Evolutionary conservation across 1,140 invertebrate species (phyloP), one percentile per base, ranked within the genome.

Genomic region (Leptopilina boulardi): DNA sequence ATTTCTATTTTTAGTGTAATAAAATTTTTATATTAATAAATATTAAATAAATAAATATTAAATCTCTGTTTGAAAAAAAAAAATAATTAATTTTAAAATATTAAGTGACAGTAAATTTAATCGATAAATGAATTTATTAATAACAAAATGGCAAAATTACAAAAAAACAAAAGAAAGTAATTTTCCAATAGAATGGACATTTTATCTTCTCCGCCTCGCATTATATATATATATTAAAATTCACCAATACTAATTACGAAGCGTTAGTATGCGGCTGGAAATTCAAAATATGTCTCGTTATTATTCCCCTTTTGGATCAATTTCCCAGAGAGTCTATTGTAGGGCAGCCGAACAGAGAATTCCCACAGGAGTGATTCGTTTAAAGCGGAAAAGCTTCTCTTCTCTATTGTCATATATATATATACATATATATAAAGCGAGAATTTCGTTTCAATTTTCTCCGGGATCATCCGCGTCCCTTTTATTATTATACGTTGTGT

Each of bases 301-400:
- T 66, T 66, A 66, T 26, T 66, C 44, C 15, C 10, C 21, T 23
- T 66, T 30, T 15, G 56, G 56, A 66, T 66, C 56, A 66, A 66
- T 66, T 21, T 66, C 19, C 19, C 5, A 15, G 56, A 19, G 30
- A 47, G 15, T 66, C 56, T 66, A 66, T 66, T 66, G 23, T 30
- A 30, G 56, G 13, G 56, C 44, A 47, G 44, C 44, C 44, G 44
- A 47, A 47, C 44, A 47, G 44, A 47, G 56, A 66, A 66, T 66
- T 66, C 56, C 56, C 56, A 66, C 21, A 66, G 56, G 56, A 66
- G 56, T 13, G 56, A 66, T 66, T 66, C 56, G 56, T 66, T 66
- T 66, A 66, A 30, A 66, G 56, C 56, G 56, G 23, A 66, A 66
- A 66, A 26, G 56, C 56, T 66, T 66, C 56, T 66, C 21, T 26